Evolutionary conservation across 2,797 vertebrate genomes (phyloP).

Genomic region (Takifugu ocellatus): DNA sequence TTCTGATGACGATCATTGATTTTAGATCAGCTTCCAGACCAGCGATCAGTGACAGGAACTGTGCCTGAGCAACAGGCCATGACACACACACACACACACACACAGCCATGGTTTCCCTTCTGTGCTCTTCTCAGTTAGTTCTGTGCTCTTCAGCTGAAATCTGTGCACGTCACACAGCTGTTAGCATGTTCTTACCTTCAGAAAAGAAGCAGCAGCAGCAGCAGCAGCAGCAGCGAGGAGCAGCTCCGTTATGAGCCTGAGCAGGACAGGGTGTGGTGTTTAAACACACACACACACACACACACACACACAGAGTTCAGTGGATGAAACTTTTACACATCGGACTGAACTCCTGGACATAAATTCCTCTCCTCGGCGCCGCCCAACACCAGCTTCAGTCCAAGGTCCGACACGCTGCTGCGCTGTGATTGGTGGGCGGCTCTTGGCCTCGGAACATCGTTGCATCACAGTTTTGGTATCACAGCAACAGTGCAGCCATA

Average conservation of each 20-base stretch:
- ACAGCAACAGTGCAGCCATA: not conserved
- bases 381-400: not conserved
- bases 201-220: conserved; percentile 36
- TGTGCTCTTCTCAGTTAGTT: too few species aligned
- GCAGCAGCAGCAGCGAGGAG: conserved; percentile 35
- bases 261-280: conserved; percentile 53
- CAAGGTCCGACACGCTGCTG: not conserved
- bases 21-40: too few species aligned
- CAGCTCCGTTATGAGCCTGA: conserved; percentile 37
- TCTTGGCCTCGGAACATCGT: not conserved
- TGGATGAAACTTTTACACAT: conserved; percentile 26
- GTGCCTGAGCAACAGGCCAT: too few species aligned
- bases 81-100: too few species aligned
- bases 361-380: conserved; percentile 28
- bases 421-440: conserved; percentile 13
- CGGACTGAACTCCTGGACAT: conserved; percentile 12
- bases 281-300: conserved; percentile 44
- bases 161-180: too few species aligned
- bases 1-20: too few species aligned
- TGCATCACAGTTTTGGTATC: not conserved
- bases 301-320: conserved; percentile 24
- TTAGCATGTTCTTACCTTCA: conserved; percentile 27
- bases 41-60: too few species aligned
- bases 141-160: too few species aligned
- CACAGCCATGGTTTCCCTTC: too few species aligned